A percentile compares a stretch with the other conserved stretches of the same genome.
Conservation (phyloP, 2,888 invertebrate species). For the Drosophila eohydei region DNA sequence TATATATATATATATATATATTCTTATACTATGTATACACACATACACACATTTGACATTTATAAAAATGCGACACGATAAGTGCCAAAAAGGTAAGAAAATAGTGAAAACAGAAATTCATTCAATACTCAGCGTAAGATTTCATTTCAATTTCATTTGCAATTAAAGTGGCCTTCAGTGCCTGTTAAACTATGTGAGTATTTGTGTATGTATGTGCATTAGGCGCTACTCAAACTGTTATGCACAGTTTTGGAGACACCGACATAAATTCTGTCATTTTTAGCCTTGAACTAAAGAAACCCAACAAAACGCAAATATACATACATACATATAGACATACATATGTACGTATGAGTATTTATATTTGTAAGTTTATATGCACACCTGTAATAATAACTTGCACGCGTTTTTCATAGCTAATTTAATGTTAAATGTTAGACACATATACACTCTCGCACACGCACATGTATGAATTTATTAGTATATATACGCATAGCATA, state of each 20-base stretch:
- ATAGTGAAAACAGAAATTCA: slow-evolving; percentile 54
- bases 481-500: slow-evolving; percentile 52
- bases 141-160: slow-evolving; percentile 70
- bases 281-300: slow-evolving; percentile 43
- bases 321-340: not conserved
- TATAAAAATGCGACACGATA: slow-evolving; percentile 45
- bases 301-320: slow-evolving; percentile 3
- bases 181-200: slow-evolving; percentile 5
- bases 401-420: slow-evolving; percentile 43
- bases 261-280: slow-evolving; percentile 8
- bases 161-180: slow-evolving; percentile 37
- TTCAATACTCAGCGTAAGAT: slow-evolving; percentile 57
- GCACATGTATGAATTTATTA: slow-evolving; percentile 6
- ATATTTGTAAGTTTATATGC: slow-evolving; percentile 9
- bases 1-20: slow-evolving; percentile 1
- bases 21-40: slow-evolving; percentile 14
- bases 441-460: slow-evolving; percentile 12
- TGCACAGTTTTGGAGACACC: slow-evolving; percentile 13
- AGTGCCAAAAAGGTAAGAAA: slow-evolving; percentile 54
- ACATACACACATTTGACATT: slow-evolving; percentile 41
- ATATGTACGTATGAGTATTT: not conserved
- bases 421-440: slow-evolving; percentile 27
- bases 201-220: slow-evolving; percentile 2
- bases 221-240: slow-evolving; percentile 2
- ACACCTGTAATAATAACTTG: slow-evolving; percentile 42